Base-by-base conservation (phyloP, 2,113 vertebrate genomes). In the Emydocephalus ijimae region DNA sequence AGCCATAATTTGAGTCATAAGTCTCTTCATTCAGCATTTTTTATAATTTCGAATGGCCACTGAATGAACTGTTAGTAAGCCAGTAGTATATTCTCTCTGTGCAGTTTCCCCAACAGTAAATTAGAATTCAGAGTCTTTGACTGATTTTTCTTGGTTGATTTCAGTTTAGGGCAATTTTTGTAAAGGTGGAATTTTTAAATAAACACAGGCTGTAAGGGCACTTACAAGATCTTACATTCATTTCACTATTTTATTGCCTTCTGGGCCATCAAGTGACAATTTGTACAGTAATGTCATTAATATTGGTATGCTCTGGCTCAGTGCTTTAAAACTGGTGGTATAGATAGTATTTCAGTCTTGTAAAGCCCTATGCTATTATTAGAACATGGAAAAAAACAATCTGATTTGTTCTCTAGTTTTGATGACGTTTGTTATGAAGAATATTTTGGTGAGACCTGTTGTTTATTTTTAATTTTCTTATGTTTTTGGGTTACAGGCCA, bases 341-440 rank as follows among this genome's bases (percentile, higher is more conserved):
- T 52, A 90, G 90, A 96, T 97, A 93, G 89, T 94, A 96, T 98
- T 98, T 98, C 98, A 98, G 81, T 95, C 61, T 95, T 97, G 97
- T 96, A 98, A 98, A 97, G 96, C 95, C 97, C 96, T 94, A 5
- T 91, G 96, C 98, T 98, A 98, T 98, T 98, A 97, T 98, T 98
- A 98, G 98, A 97, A 94, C 94, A 95, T 64, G 93, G 64, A 95
- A 91, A 94, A 94, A 52, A 54, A 92, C 94, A 95, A 12, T 92
- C 95, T 94, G 92, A 90, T 94, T 95, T 95, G 90, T 85, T 52
- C 86, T 92, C 89, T 90, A 90, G 21, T 96, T 96, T 96, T 94
- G 39, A 91, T 96, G 93, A 94, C 39, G 92, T 97, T 97, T 96
- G 85, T 96, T 95, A 93, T n/a, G 48, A 97, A 96, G 88, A 92